Conservation (phyloP, 2,888 invertebrate species). For the Dinocampus coccinellae region DNA sequence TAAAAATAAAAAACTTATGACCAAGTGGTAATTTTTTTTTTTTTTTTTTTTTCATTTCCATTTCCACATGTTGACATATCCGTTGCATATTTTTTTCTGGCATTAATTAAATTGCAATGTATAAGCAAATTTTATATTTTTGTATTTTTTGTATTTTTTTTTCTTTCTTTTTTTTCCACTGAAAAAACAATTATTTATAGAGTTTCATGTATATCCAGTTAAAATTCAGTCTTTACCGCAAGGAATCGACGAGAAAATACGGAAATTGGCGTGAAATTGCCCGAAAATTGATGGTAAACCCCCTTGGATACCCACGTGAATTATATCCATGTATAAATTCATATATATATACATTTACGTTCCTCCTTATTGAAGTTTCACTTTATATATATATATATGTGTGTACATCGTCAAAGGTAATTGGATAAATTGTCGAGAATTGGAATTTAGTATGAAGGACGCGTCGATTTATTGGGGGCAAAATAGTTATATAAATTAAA, state of each 20-base stretch:
- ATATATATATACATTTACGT: neutral
- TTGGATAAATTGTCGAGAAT: constrained; percentile 17
- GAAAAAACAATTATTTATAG: no score
- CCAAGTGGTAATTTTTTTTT: constrained; percentile 12
- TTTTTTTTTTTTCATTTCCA: no score
- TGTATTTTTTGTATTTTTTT: no score
- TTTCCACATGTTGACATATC: no score
- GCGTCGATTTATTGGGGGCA: neutral
- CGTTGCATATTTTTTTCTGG: no score
- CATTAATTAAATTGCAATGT: no score
- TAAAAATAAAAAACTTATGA: constrained; percentile 9
- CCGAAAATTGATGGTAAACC: constrained; percentile 55
- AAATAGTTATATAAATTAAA: neutral
- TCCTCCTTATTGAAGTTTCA: neutral
- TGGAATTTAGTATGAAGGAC: constrained; percentile 19
- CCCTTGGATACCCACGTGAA: neutral
- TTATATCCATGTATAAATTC: neutral
- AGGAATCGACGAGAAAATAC: constrained; percentile 43
- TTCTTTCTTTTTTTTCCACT: no score
- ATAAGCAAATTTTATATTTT: no score
- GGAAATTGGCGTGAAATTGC: constrained; percentile 67
- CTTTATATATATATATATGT: constrained; percentile 5
- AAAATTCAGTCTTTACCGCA: neutral
- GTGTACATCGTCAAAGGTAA: constrained; percentile 21
- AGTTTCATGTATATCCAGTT: neutral